A percentile compares a stretch with the other conserved stretches of the same genome.
These are phyloP conservation scores for Mormoops blainvillei DNA, from an alignment of 2,113 vertebrate species.

Conservation along the genomic window DNA sequence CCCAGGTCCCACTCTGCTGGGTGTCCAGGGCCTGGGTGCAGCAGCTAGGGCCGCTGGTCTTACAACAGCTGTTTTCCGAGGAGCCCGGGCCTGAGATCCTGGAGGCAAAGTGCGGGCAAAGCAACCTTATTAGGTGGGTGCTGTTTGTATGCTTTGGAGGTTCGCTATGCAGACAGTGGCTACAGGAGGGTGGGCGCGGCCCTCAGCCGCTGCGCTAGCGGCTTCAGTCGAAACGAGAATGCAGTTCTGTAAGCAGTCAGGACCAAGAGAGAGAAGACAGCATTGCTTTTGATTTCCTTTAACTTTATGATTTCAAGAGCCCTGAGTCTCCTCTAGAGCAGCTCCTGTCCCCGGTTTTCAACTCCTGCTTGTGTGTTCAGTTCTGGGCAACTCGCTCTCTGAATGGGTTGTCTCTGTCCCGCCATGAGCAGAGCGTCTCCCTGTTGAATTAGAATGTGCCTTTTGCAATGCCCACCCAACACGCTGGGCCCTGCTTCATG, in stretches of 20 bases:
- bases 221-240: neutral
- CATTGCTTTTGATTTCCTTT: neutral
- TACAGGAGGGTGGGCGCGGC: rapidly evolving
- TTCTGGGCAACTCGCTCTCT: rapidly evolving
- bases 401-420: rapidly evolving
- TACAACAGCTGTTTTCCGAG: too few species aligned
- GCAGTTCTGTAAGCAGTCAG: neutral
- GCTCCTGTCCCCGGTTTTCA: neutral
- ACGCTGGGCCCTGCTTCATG: neutral
- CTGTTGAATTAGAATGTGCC: neutral
- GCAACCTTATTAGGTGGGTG: neutral
- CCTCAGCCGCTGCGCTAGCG: neutral
- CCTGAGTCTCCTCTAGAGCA: rapidly evolving
- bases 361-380: neutral
- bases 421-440: rapidly evolving
- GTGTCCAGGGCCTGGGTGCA: neutral
- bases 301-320: neutral
- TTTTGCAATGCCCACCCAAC: neutral
- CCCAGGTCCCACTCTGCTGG: neutral
- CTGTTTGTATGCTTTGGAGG: rapidly evolving
- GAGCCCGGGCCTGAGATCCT: too few species aligned
- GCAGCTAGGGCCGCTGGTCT: neutral
- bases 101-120: neutral
- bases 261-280: neutral
- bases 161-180: neutral